Base-by-base conservation (phyloP, 2,888 invertebrate genomes). In the Timema podura region DNA sequence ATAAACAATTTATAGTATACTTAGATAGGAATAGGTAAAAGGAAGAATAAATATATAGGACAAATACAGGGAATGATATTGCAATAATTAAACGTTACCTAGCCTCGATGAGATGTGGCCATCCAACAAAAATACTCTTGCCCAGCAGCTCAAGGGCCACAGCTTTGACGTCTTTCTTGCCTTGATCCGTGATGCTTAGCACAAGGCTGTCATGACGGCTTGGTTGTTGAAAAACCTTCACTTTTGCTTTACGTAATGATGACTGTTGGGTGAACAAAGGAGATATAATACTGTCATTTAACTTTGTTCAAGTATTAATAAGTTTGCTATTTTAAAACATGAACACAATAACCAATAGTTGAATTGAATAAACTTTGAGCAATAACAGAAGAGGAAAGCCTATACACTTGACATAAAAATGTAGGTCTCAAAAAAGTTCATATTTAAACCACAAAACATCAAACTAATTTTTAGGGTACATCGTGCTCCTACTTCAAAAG, bases 41-140 rank as follows among this genome's bases (percentile, higher is more conserved):
- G 1, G 45, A 64, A 64, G 11, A 64, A 7, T 15, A 64, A 46
- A n/a, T 11, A 10, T n/a, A 46, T n/a, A 49, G 44, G 9, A 6
- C 6, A 10, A 30, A 15, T 13, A 30, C 8, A 8, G 6, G 8
- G 44, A 13, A 13, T n/a, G 13, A 1, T n/a, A 30, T 30, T 30
- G 30, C 30, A 30, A 30, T 30, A 30, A 30, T 30, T 30, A 30
- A 30, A 30, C 30, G 15, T 82, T 81, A 89, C 88, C 78, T 79
- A 15, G 93, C 94, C 81, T 93, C 92, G n/a, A 87, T 85, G 68
- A 98, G 85, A 83, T 97, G 95, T 0, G 98, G 98, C 97, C 97
- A 98, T 6, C 89, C 89, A 5, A 95, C 92, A 83, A 89, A 92
- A 2, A 96, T 86, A 64, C 85, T 83, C 79, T 89, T 88, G 0